These are phyloP conservation scores for Sicus ferrugineus DNA, from an alignment of 2,888 invertebrate genomes.

Conservation along the genomic window DNA sequence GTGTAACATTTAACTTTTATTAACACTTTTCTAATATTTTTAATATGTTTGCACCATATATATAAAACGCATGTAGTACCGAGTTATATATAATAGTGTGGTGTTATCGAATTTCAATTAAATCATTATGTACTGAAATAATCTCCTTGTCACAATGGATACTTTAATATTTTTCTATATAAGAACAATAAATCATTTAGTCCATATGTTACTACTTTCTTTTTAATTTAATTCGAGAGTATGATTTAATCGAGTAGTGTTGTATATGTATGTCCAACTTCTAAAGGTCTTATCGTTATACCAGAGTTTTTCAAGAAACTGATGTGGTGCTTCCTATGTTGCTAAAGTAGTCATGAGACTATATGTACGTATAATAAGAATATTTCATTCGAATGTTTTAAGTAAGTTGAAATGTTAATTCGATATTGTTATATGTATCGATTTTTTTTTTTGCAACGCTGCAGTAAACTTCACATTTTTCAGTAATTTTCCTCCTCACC, in stretches of 20 bases:
- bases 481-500: neutral
- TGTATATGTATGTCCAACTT: constrained; percentile 12
- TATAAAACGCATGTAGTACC: neutral
- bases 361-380: constrained; percentile 9
- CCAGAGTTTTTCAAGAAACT: constrained; percentile 22
- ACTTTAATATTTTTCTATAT: constrained; percentile 37
- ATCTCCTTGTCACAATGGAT: constrained; percentile 20
- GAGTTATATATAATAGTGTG: neutral
- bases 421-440: neutral
- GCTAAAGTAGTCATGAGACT: neutral
- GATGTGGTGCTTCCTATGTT: neutral
- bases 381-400: constrained; percentile 5
- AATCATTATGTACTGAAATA: neutral
- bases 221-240: constrained; percentile 1
- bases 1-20: constrained; percentile 4
- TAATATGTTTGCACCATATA: neutral
- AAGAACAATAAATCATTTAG: constrained; percentile 41
- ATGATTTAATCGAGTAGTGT: constrained; percentile 26
- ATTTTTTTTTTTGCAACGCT: constrained; percentile 20
- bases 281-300: constrained; percentile 8
- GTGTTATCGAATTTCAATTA: constrained; percentile 9
- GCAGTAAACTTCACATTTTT: neutral
- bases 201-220: neutral
- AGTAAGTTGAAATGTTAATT: neutral
- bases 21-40: constrained; percentile 4